Percentiles rank a stretch among this genome's conserved stretches.
These are phyloP conservation scores for Leptocoma aspasia DNA, from an alignment of 2,113 vertebrate genomes.

Conservation along the genomic window DNA sequence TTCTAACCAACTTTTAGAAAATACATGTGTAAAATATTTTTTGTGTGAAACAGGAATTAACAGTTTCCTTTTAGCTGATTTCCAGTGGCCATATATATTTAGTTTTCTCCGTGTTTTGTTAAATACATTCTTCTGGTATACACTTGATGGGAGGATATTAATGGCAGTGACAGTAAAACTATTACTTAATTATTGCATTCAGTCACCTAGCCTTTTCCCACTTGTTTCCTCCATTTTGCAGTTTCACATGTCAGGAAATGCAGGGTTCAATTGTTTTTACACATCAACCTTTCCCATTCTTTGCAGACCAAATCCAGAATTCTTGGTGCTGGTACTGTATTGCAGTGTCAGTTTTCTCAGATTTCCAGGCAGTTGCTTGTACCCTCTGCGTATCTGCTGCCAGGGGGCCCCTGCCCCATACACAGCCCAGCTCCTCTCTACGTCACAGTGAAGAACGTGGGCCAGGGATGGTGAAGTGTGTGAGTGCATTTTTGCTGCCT, in stretches of 20 bases:
- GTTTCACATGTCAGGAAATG: neutral
- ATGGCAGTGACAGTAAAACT: neutral
- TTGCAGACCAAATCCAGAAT: neutral
- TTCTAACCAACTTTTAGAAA: neutral
- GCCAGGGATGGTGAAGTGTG: neutral
- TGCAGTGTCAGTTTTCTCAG: neutral
- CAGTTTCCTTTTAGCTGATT: neutral
- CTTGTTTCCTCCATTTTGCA: neutral
- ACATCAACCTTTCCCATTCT: neutral
- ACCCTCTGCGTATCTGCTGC: fast-evolving
- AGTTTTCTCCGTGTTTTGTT: neutral
- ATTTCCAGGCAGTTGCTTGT: neutral
- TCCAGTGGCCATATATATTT: neutral
- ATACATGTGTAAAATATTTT: neutral
- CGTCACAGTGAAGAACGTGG: fast-evolving
- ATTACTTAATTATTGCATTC: neutral
- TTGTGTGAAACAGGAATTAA: neutral
- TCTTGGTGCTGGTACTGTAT: neutral
- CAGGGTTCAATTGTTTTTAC: neutral
- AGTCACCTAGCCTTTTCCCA: neutral
- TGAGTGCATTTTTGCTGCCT: neutral
- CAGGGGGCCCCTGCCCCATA: fast-evolving
- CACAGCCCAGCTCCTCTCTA: fast-evolving
- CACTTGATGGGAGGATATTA: neutral
- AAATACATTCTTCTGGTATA: neutral